Base-by-base conservation (phyloP, 2,888 invertebrate species). In the Podabrus alpinus region DNA sequence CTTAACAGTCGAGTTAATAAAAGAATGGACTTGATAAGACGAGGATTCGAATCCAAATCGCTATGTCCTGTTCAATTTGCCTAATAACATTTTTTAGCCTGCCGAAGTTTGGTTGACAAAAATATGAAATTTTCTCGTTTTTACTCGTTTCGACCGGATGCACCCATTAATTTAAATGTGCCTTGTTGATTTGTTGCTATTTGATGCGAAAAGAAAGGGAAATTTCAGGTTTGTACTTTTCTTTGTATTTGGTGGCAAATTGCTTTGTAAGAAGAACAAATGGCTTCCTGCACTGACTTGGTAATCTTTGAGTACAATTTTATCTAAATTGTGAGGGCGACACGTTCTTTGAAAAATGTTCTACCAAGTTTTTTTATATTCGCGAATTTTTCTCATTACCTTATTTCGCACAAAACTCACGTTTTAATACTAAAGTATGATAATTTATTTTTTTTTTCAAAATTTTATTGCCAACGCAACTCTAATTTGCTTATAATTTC, bases 191-290 rank as follows among this genome's bases (percentile, higher is more conserved):
- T 45, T 45, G n/a, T n/a, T n/a, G 4, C n/a, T n/a, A n/a, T 45
- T 45, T 45, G 45, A 29, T 29, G 15, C 11, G 15, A 25, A 67
- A 67, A 67, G 29, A 29, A 59, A 45, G 45, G 70, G 70, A 71
- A 64, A 71, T 71, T 64, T 64, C 45, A 71, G 64, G 64, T 71
- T 64, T 25, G 69, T 45, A 66, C 70, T 71, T 13, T 66, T 17
- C n/a, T 62, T 71, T 71, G 70, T 71, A 71, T 71, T 71, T 29
- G 70, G 70, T 69, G 69, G 69, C 69, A 61, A 62, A 61, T 64
- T 71, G 70, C 70, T 66, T 71, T 66, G 70, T 71, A 45, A 45
- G 29, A 64, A 71, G 62, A 71, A 71, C 70, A 71, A 71, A 71
- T 64, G 64, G 66, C 59, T 71, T 71, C 70, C 70, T 71, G 62